phyloP scores from a whole-genome alignment of 2,888 invertebrate genomes.

The Microchrysa polita region DNA sequence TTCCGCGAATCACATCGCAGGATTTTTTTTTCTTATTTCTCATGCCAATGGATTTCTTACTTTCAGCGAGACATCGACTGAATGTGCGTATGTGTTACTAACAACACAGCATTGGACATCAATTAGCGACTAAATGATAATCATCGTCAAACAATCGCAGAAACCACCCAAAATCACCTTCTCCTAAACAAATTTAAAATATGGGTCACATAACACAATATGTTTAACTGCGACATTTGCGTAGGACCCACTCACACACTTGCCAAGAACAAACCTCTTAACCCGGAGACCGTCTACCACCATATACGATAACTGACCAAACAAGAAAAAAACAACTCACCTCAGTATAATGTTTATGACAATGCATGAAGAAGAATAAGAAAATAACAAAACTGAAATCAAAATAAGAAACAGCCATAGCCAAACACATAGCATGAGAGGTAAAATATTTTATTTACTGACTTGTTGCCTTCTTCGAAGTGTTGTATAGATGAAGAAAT shows the following conservation, averaged over 20 bases:
- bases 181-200: conserved; percentile 10
- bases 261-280: neutral
- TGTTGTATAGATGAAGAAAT: conserved; percentile 33
- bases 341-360: conserved; percentile 18
- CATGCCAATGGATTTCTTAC: neutral
- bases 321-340: conserved; percentile 6
- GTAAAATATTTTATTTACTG: conserved; percentile 13
- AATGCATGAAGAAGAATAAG: conserved; percentile 2
- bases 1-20: neutral
- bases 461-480: conserved; percentile 24
- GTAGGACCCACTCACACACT: neutral
- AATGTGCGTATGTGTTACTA: conserved; percentile 7
- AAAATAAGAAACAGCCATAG: conserved; percentile 12
- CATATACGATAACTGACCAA: neutral
- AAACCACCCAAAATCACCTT: conserved; percentile 20
- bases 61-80: no score
- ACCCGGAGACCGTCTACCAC: conserved; percentile 5
- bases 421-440: conserved; percentile 17
- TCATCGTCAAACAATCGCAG: conserved; percentile 5
- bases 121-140: conserved; percentile 24
- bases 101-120: conserved; percentile 18
- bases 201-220: conserved; percentile 18
- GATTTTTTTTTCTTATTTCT: neutral
- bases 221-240: conserved; percentile 20
- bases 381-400: conserved; percentile 13